Base-by-base conservation (phyloP, 64 coral and sea anemone species). In the Dendronephthya gigantea region DNA sequence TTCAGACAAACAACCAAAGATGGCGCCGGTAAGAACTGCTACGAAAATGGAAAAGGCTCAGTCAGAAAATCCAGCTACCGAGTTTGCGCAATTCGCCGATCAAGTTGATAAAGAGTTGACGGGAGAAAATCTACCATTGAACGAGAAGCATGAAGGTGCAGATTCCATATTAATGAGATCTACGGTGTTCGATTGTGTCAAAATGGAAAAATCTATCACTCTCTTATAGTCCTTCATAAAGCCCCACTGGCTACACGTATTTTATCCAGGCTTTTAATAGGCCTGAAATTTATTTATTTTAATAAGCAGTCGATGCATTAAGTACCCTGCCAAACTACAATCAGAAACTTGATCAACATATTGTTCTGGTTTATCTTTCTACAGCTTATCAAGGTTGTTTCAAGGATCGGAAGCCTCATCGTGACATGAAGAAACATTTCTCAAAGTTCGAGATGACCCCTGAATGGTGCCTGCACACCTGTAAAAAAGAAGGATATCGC, bases 371-470 rank as follows among this genome's bases (percentile, higher is more conserved):
- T 10, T 55, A 12, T 41, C 7, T 10, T 38, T 4, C 74, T 66
- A 23, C 38, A 97, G 94, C 94, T 4, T 97, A 93, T 79, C 87
- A 89, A 41, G 94, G 94, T 13, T 97, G 94, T 69, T 97, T 85
- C 32, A 91, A 50, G 48, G 94, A 97, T 84, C 86, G 83, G 38
- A 97, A 91, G 37, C 94, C 94, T 0, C 84, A 74, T 0, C 91
- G 94, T 32, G 94, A 97, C 34, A 87, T 97, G 38, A 50, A 87
- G 35, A 89, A 90, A 58, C 76, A 90, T n/a, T 97, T 89, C 41
- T 93, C 94, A 38, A 97, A 97, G 82, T 97, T 89, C 17, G 89
- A 91, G 19, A 97, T 97, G 94, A 97, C 94, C 0, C 94, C 94
- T 2, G 94, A 97, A 74, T 97, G 94, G 94, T 97, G 94, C 40